phyloP scores from a whole-genome alignment of 2,797 vertebrate species.

The Numenius phaeopus region DNA sequence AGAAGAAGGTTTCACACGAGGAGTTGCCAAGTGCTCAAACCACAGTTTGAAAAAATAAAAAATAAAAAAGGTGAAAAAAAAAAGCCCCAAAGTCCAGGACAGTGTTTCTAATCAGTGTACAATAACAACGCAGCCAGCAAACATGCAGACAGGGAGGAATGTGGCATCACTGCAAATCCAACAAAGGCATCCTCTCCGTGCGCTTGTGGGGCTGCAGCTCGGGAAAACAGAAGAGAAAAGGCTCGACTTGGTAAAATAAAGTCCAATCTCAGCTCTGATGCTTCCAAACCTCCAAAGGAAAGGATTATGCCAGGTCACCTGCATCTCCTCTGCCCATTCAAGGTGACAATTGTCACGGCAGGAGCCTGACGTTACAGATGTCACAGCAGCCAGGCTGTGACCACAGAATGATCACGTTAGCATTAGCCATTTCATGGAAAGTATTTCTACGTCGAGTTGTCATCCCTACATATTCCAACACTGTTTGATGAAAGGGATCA shows the following conservation, averaged over 20 bases:
- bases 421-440: neutral
- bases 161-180: neutral
- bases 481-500: neutral
- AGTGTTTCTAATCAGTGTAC: neutral
- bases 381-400: neutral
- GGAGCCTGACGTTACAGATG: neutral
- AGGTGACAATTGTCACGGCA: neutral
- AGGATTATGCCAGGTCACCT: neutral
- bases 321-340: neutral
- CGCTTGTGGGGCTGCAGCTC: rapidly evolving
- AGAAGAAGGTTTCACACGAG: neutral
- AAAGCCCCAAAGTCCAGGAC: neutral
- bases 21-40: neutral
- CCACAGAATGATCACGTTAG: neutral
- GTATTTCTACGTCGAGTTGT: rapidly evolving
- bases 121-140: neutral
- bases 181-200: neutral
- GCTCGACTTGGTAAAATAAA: neutral
- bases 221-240: neutral
- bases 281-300: neutral
- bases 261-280: neutral
- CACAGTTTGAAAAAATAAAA: neutral
- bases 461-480: neutral
- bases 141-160: neutral
- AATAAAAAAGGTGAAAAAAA: neutral